Evolutionary conservation across 2,113 vertebrate genomes (phyloP), one percentile per base, ranked within the genome.

Genomic region (Aix galericulata): DNA sequence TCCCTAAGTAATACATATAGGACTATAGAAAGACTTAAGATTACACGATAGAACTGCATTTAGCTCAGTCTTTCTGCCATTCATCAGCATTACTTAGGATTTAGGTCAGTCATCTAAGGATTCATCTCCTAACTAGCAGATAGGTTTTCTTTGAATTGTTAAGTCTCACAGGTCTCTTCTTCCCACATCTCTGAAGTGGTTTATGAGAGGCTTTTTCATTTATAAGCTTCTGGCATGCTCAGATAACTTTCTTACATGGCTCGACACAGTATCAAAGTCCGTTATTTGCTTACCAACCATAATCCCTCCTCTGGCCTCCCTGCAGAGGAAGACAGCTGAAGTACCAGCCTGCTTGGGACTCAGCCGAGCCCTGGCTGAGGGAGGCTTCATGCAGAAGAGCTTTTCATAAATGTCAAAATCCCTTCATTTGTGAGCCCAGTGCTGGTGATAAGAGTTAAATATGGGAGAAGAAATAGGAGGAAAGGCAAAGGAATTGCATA

Each of bases 221-320:
- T 89, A 22, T 89, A 89, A 93, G 42, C 84, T 94, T 67, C 82
- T 91, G 82, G 89, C 7, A 3, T 67, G 75, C 91, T 89, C 82
- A 94, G 94, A 89, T 93, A 93, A 88, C 52, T 94, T 95, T 73
- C 82, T 79, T 93, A 89, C 75, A 69, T 42, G 89, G 59, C 55
- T 94, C 13, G 11, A 94, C 77, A 67, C 17, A 52, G 44, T 73
- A 89, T 85, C 74, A 69, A 80, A 93, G 82, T 67, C 89, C 67
- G 58, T 93, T 95, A 92, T 87, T 91, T 94, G 66, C 58, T 87
- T 18, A 48, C 48, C 36, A 58, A 1, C 29, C 14, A 2, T 94
- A 86, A 94, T 92, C 77, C 10, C 0, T 91, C 62, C 67, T 59
- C 79, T 82, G 91, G 85, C 71, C 75, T 92, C 74, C 67, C 75